These are phyloP conservation scores for Plecotus auritus DNA, from an alignment of 2,113 vertebrate species.

Conservation along the genomic window DNA sequence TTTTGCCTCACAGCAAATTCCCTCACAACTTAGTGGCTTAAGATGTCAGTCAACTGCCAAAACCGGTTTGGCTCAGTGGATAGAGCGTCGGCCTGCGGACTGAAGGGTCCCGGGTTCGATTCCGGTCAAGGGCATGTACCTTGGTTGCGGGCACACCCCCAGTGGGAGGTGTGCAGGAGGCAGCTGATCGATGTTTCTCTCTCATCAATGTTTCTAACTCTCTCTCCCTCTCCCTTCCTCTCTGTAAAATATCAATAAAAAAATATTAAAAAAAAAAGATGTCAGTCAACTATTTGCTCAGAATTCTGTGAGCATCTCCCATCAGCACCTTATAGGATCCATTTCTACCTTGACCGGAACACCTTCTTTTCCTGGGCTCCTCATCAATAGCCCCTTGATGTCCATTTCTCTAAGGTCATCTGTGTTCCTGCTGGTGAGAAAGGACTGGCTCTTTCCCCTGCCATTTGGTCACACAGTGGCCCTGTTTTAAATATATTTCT, in stretches of 20 bases:
- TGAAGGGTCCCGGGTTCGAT: no score
- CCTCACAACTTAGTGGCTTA: neutral
- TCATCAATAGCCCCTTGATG: neutral
- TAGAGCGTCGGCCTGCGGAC: no score
- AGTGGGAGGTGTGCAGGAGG: no score
- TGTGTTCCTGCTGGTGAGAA: neutral
- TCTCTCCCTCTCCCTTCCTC: no score
- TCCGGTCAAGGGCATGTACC: no score
- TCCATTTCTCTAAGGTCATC: neutral
- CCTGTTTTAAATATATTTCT: neutral
- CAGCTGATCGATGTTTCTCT: no score
- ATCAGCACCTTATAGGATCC: neutral
- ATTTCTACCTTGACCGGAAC: neutral
- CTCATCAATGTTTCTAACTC: no score
- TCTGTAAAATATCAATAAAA: no score
- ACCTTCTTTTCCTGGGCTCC: neutral
- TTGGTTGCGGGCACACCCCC: no score
- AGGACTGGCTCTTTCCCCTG: neutral
- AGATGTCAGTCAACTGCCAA: neutral
- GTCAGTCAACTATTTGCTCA: neutral
- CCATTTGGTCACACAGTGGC: neutral
- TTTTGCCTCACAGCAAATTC: neutral
- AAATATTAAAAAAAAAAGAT: no score
- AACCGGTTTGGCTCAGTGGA: no score
- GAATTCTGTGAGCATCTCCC: neutral